Conservation (phyloP, 2,797 vertebrate genomes). For the Argya squamiceps region DNA sequence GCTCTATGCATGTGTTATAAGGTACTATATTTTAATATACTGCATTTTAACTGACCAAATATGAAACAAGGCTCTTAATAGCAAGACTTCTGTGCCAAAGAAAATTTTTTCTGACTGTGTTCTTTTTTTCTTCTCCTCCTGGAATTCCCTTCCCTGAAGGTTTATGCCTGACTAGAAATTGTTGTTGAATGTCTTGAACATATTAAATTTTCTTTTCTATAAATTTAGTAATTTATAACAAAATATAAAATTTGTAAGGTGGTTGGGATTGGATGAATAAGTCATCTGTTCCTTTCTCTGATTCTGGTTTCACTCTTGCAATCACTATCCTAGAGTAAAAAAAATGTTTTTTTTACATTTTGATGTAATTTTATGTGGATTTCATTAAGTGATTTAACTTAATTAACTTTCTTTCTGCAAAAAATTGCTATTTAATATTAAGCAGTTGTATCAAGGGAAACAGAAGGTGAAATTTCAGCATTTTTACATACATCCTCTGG, state of each 20-base stretch:
- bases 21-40: conserved; percentile 78
- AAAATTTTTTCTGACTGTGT: not conserved
- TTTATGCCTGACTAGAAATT: not conserved
- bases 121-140: not conserved
- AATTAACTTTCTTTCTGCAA: not conserved
- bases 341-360: not conserved
- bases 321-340: not conserved
- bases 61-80: not conserved
- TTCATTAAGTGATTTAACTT: not conserved
- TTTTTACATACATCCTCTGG: not conserved
- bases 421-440: not conserved
- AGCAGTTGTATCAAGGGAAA: not conserved
- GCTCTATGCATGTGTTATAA: conserved; percentile 96
- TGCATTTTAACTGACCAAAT: not conserved
- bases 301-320: not conserved
- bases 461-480: not conserved
- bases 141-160: not conserved
- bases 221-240: not conserved
- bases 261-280: not conserved
- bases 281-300: not conserved
- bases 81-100: not conserved
- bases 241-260: not conserved
- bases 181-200: not conserved
- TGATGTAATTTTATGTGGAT: not conserved
- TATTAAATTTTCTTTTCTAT: not conserved